phyloP scores from a whole-genome alignment of 2,797 vertebrate species.

The Eurystomus glaucurus region DNA sequence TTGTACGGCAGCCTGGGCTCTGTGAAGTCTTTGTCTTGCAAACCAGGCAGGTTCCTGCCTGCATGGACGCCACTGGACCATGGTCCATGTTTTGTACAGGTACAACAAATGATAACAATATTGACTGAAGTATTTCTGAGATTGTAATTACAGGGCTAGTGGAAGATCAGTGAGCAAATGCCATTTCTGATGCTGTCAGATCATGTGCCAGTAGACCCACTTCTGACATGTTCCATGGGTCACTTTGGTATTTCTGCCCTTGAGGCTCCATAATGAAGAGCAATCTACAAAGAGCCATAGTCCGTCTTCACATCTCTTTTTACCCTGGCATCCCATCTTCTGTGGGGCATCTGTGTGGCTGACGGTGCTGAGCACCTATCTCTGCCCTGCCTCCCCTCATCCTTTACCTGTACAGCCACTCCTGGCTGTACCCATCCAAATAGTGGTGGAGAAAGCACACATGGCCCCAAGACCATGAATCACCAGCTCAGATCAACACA shows the following conservation, averaged over 20 bases:
- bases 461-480: neutral
- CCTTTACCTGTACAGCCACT: neutral
- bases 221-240: neutral
- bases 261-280: neutral
- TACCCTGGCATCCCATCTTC: neutral
- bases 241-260: neutral
- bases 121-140: neutral
- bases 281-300: neutral
- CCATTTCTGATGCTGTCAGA: neutral
- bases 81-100: neutral
- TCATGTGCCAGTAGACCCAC: fast-evolving
- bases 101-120: fast-evolving
- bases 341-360: neutral
- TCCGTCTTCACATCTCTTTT: neutral
- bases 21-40: neutral
- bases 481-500: neutral
- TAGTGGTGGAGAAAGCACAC: neutral
- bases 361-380: neutral
- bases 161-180: neutral
- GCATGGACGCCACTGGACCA: fast-evolving
- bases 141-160: neutral
- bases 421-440: neutral
- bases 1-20: neutral
- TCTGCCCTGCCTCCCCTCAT: neutral
- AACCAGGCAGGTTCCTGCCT: neutral